These are phyloP conservation scores for Creontiades dilutus DNA, from an alignment of 2,888 invertebrate genomes.

Conservation along the genomic window DNA sequence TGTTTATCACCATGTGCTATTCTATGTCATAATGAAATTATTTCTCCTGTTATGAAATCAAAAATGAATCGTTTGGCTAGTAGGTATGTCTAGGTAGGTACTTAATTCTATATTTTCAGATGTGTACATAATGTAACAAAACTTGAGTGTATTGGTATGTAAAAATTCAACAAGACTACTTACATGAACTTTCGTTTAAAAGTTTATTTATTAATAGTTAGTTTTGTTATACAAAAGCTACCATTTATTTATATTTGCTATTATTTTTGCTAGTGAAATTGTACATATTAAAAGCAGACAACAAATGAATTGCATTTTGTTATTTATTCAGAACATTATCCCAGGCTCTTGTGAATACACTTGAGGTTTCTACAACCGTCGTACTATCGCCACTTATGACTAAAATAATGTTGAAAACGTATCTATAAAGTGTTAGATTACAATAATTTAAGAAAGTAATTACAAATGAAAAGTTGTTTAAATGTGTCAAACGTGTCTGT, in stretches of 20 bases:
- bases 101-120: slow-evolving; percentile 60
- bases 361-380: too few relatives aligned
- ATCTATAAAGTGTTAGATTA: too few relatives aligned
- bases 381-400: too few relatives aligned
- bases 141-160: slow-evolving; percentile 66
- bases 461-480: too few relatives aligned
- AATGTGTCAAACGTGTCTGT: too few relatives aligned
- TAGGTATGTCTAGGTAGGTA: slow-evolving; percentile 43
- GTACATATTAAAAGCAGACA: slow-evolving; percentile 34
- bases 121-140: slow-evolving; percentile 73
- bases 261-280: slow-evolving; percentile 65
- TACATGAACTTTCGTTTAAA: slow-evolving; percentile 60
- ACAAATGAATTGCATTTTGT: not conserved
- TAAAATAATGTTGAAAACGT: too few relatives aligned
- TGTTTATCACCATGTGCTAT: slow-evolving; percentile 46
- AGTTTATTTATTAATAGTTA: slow-evolving; percentile 72
- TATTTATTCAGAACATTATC: too few relatives aligned
- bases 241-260: slow-evolving; percentile 72
- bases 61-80: slow-evolving; percentile 30
- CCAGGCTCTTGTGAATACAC: too few relatives aligned
- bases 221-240: slow-evolving; percentile 72
- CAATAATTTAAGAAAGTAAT: too few relatives aligned
- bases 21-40: slow-evolving; percentile 43
- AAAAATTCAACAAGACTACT: slow-evolving; percentile 71
- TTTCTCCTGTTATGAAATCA: slow-evolving; percentile 35